Percentiles rank a stretch among this genome's conserved stretches.
phyloP scores from a whole-genome alignment of 2,113 vertebrate species.

The Leucosticte australis region DNA sequence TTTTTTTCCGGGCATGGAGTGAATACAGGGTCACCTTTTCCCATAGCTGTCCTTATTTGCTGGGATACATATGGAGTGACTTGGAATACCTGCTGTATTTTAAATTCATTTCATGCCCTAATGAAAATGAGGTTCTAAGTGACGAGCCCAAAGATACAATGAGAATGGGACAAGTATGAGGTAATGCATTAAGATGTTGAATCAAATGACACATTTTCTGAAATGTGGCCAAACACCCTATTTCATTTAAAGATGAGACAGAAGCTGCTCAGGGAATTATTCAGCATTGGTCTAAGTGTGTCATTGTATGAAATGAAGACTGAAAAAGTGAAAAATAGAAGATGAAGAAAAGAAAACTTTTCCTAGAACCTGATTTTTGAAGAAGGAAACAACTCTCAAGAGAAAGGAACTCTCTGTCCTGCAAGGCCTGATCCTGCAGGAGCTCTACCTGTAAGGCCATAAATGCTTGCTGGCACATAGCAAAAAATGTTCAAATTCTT shows the following conservation, averaged over 20 bases:
- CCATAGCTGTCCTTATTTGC: background rate
- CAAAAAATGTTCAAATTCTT: background rate
- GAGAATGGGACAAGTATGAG: background rate
- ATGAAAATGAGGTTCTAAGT: background rate
- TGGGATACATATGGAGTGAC: background rate
- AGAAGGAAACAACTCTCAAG: background rate
- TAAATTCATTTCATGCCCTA: background rate
- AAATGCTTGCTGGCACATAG: accelerated
- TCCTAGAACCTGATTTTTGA: background rate
- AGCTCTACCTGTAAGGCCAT: background rate
- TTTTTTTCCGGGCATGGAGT: background rate
- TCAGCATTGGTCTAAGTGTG: background rate
- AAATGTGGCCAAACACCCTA: background rate
- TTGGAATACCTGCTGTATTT: background rate
- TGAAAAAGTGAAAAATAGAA: background rate
- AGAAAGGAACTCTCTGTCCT: background rate
- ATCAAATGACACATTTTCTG: background rate
- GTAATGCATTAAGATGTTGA: background rate
- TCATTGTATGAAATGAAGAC: background rate
- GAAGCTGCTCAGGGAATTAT: background rate
- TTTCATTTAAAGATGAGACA: background rate
- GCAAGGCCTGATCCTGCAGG: background rate
- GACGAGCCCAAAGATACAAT: background rate
- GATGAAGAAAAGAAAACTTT: background rate
- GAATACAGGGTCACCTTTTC: background rate